phyloP scores from a whole-genome alignment of 2,797 vertebrate species.

The Pipistrellus pipistrellus region DNA sequence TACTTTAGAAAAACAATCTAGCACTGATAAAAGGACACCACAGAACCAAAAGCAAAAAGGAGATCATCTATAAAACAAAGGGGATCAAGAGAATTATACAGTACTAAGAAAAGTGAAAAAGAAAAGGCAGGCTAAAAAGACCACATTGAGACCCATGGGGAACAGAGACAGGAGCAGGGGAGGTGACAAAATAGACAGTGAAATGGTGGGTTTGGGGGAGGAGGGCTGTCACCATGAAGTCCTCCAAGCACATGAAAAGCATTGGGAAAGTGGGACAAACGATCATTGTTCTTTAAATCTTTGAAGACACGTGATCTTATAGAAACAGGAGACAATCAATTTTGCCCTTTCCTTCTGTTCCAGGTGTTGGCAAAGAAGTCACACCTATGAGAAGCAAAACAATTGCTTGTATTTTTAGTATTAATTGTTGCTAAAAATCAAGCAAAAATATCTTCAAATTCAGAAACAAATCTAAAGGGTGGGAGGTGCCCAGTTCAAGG shows the following conservation, averaged over 20 bases:
- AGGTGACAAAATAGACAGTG: not conserved
- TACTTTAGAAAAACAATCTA: conserved; percentile 25
- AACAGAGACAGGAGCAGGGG: not conserved
- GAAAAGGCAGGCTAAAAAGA: not conserved
- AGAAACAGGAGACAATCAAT: conserved; percentile 22
- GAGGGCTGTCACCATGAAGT: not conserved
- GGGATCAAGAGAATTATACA: conserved; percentile 19
- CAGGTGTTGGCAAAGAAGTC: conserved; percentile 48
- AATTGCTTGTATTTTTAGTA: not conserved
- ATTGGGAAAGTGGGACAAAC: not conserved
- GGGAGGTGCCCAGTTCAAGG: not conserved
- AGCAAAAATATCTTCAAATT: conserved; percentile 14
- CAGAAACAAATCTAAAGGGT: not conserved
- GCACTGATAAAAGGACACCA: conserved; percentile 26
- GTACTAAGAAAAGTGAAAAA: not conserved
- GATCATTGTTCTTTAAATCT: not conserved
- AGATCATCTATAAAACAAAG: conserved; percentile 1
- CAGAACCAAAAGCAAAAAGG: conserved; percentile 52
- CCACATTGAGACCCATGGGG: not conserved
- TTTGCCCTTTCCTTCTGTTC: conserved; percentile 23
- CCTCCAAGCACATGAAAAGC: not conserved
- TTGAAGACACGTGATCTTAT: not conserved
- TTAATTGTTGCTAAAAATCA: conserved; percentile 38
- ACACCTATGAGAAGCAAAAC: conserved; percentile 35
- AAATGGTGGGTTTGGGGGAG: not conserved